phyloP scores from a whole-genome alignment of 2,797 vertebrate genomes.

The Galagoides demidoff region DNA sequence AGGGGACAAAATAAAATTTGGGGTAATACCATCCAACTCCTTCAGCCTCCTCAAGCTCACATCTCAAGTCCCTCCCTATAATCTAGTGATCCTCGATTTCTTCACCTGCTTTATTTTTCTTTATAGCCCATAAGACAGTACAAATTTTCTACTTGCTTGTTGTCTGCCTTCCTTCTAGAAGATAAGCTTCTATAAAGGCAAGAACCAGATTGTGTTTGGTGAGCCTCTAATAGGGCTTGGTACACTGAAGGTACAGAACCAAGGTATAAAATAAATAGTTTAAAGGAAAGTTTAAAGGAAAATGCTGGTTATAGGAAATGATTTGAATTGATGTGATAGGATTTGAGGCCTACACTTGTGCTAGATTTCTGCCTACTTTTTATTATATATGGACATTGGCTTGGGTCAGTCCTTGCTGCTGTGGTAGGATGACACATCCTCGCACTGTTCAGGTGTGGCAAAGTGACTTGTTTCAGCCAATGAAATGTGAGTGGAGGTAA shows the following conservation, averaged over 20 bases:
- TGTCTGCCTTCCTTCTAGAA: neutral
- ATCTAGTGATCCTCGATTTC: neutral
- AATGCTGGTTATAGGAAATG: neutral
- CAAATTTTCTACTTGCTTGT: neutral
- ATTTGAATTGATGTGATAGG: neutral
- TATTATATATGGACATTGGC: neutral
- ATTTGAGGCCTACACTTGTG: neutral
- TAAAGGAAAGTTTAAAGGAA: neutral
- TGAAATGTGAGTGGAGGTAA: neutral
- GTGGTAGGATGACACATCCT: accelerated
- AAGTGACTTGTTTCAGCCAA: neutral
- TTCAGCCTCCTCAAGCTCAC: neutral
- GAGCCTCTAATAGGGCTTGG: neutral
- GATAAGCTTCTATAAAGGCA: too few relatives aligned
- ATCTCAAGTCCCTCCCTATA: too few relatives aligned
- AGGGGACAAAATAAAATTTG: neutral
- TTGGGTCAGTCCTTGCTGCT: neutral
- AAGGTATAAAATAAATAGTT: neutral
- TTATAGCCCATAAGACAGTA: neutral
- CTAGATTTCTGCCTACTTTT: neutral
- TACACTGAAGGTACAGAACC: accelerated
- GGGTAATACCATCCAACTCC: neutral
- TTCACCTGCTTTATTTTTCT: neutral
- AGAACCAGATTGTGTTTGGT: too few relatives aligned
- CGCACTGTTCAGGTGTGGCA: neutral